Evolutionary conservation across 2,113 vertebrate species (phyloP).

Genomic region (Mormyrus iriodes): DNA sequence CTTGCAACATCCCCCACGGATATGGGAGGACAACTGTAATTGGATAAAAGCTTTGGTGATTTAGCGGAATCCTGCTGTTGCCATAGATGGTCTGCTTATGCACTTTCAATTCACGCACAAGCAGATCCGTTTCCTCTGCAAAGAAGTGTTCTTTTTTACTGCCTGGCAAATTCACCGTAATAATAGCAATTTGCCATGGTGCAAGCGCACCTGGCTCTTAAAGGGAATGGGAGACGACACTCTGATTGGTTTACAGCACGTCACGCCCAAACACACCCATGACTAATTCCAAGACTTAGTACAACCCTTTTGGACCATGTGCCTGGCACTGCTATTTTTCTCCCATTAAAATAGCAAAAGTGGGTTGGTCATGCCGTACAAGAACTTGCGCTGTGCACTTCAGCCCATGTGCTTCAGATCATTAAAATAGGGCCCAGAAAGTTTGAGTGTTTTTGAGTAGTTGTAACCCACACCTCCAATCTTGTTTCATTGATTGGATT

Average conservation of each 20-base stretch:
- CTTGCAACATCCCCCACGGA: not conserved
- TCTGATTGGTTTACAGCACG: not conserved
- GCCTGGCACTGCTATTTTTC: not conserved
- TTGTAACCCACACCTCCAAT: not conserved
- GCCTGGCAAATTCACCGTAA: not conserved
- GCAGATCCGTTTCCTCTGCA: not conserved
- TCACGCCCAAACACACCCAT: not conserved
- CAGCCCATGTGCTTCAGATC: too few species aligned
- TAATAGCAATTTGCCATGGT: not conserved
- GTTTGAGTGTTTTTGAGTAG: not conserved
- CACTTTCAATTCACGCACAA: not conserved
- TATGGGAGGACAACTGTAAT: not conserved
- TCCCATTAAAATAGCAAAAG: not conserved
- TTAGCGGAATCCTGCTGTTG: not conserved
- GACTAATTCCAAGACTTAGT: not conserved
- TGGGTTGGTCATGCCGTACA: not conserved
- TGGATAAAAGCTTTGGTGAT: not conserved
- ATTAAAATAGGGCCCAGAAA: not conserved
- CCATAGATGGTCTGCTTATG: not conserved
- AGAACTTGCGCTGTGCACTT: too few species aligned
- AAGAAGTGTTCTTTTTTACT: not conserved
- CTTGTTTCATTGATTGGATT: not conserved
- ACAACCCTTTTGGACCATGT: not conserved
- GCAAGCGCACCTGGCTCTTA: not conserved
- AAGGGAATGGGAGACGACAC: not conserved